phyloP scores from a whole-genome alignment of 2,797 vertebrate species.

The Loris lydekkerianus region DNA sequence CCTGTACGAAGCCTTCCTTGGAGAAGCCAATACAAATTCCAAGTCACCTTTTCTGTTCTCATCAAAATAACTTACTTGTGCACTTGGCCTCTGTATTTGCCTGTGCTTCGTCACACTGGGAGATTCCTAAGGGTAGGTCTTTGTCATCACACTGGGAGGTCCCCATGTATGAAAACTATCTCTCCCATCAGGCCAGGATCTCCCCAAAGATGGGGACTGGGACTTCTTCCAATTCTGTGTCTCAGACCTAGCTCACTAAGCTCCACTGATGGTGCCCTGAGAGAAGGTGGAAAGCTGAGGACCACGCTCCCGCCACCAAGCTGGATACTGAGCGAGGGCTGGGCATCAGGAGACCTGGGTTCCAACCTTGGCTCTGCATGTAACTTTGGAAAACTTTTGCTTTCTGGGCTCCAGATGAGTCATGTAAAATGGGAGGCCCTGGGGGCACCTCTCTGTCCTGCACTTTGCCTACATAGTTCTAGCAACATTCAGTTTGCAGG shows the following conservation, averaged over 20 bases:
- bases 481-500: too few relatives aligned
- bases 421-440: not conserved
- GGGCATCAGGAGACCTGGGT: not conserved
- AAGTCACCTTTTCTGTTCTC: not conserved
- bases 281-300: not conserved
- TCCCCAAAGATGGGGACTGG: not conserved
- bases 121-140: not conserved
- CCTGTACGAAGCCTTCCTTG: not conserved
- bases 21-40: not conserved
- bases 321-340: not conserved
- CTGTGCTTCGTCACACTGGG: not conserved
- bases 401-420: slow-evolving; percentile 28
- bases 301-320: fast-evolving
- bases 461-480: not conserved
- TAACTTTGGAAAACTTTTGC: not conserved
- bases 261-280: fast-evolving
- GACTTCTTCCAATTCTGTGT: not conserved
- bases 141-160: not conserved
- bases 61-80: not conserved
- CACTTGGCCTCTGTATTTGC: not conserved
- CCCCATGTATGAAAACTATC: not conserved
- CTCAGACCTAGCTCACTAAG: not conserved
- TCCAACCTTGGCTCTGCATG: slow-evolving; percentile 61
- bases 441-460: not conserved
- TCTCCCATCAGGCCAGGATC: not conserved